These are phyloP conservation scores for Girardinichthys multiradiatus DNA, from an alignment of 2,113 vertebrate species.

Conservation along the genomic window DNA sequence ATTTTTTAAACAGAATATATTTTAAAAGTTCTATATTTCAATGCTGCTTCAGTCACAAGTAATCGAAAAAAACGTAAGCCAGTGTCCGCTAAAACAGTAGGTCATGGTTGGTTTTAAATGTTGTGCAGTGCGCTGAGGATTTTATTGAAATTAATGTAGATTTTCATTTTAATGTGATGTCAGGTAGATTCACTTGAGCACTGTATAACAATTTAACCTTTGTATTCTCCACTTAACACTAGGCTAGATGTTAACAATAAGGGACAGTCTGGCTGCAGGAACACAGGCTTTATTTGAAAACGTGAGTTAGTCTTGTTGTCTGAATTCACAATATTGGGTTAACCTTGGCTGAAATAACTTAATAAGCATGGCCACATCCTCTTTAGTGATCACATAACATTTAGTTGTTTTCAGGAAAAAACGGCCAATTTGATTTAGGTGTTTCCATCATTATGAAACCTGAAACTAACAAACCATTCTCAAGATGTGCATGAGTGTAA, in stretches of 20 bases:
- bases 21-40: no score
- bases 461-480: neutral
- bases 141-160: no score
- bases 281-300: neutral
- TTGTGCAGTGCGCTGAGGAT: no score
- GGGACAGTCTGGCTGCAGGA: neutral
- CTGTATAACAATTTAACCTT: neutral
- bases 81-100: no score
- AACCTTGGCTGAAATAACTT: neutral
- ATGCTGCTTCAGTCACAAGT: no score
- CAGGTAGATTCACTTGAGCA: no score
- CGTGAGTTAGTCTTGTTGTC: neutral
- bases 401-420: neutral
- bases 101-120: no score
- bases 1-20: no score
- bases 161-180: no score
- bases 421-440: neutral
- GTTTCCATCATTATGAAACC: neutral
- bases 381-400: neutral
- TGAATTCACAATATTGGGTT: neutral
- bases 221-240: no score
- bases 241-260: neutral
- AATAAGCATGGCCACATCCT: neutral
- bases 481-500: conserved; percentile 7
- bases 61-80: no score